Conservation (phyloP, 2,888 invertebrate genomes). For the Cryptocephalus moraei region DNA sequence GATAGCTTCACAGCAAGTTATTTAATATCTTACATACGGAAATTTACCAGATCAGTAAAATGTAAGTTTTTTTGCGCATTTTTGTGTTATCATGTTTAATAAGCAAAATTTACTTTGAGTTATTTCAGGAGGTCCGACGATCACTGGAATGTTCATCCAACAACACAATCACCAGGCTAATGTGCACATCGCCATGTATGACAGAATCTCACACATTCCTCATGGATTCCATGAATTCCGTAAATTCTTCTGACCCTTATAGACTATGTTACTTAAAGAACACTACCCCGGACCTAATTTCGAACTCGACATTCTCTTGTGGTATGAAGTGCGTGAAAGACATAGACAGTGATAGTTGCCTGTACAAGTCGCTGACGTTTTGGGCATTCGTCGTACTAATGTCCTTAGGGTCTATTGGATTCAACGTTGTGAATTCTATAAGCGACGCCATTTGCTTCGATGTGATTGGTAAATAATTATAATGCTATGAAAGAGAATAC, state of each 20-base stretch:
- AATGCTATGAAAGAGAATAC: too few relatives aligned
- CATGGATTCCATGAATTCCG: constrained; percentile 5
- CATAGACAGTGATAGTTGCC: constrained; percentile 23
- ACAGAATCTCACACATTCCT: constrained; percentile 14
- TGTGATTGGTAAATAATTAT: constrained; percentile 59
- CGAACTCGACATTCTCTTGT: constrained; percentile 10
- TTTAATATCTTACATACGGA: too few relatives aligned
- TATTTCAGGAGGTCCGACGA: constrained; percentile 15
- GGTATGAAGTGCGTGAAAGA: constrained; percentile 26
- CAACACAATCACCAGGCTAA: constrained; percentile 9
- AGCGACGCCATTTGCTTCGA: constrained; percentile 88
- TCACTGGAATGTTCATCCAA: constrained; percentile 9
- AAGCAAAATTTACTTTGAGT: not conserved
- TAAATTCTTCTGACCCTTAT: constrained; percentile 5
- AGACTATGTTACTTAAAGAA: constrained; percentile 8
- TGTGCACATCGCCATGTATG: constrained; percentile 7
- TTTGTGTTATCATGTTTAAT: too few relatives aligned
- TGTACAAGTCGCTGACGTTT: constrained; percentile 55
- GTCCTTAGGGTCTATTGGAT: constrained; percentile 66
- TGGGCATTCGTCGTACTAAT: constrained; percentile 65
- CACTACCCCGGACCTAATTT: not conserved
- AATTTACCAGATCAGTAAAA: too few relatives aligned
- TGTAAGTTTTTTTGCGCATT: too few relatives aligned
- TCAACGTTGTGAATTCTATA: constrained; percentile 76
- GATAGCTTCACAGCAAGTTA: too few relatives aligned